These are phyloP conservation scores for Dendroctonus valens DNA, from an alignment of 1,140 invertebrate genomes.

Conservation along the genomic window DNA sequence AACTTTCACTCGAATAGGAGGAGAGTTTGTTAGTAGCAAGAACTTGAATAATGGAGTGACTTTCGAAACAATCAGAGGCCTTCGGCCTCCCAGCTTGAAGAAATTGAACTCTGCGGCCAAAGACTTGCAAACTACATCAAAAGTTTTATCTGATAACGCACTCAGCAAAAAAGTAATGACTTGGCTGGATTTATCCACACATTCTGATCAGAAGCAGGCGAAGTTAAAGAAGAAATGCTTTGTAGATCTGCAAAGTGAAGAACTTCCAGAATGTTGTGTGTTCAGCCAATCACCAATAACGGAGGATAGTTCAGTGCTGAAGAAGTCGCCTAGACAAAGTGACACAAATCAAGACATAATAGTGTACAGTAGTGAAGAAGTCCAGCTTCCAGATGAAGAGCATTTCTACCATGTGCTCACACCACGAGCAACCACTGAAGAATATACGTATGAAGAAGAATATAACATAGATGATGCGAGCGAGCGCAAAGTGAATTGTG, in stretches of 20 bases:
- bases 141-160: slow-evolving; percentile 34
- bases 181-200: slow-evolving; percentile 59
- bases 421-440: slow-evolving; percentile 3
- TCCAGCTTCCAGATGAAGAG: slow-evolving; percentile 3
- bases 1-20: too few species aligned
- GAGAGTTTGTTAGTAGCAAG: neutral
- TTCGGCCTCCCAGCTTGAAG: neutral
- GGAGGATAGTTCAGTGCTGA: slow-evolving; percentile 15
- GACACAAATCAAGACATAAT: slow-evolving; percentile 11
- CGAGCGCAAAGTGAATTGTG: slow-evolving; percentile 2
- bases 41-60: slow-evolving; percentile 20
- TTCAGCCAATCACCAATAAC: too few species aligned
- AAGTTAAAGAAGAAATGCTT: too few species aligned
- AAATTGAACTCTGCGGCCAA: neutral
- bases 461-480: neutral
- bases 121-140: slow-evolving; percentile 15
- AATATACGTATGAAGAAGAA: slow-evolving; percentile 4
- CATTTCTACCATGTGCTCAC: slow-evolving; percentile 25
- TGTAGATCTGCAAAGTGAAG: too few species aligned
- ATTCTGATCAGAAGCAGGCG: slow-evolving; percentile 22
- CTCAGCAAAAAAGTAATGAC: slow-evolving; percentile 58
- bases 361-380: slow-evolving; percentile 20
- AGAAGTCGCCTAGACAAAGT: slow-evolving; percentile 13
- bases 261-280: too few species aligned
- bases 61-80: slow-evolving; percentile 7